A percentile compares a stretch with the other conserved stretches of the same genome.
Conservation (phyloP, 2,888 invertebrate genomes). For the Sinohyriopsis cumingii region DNA sequence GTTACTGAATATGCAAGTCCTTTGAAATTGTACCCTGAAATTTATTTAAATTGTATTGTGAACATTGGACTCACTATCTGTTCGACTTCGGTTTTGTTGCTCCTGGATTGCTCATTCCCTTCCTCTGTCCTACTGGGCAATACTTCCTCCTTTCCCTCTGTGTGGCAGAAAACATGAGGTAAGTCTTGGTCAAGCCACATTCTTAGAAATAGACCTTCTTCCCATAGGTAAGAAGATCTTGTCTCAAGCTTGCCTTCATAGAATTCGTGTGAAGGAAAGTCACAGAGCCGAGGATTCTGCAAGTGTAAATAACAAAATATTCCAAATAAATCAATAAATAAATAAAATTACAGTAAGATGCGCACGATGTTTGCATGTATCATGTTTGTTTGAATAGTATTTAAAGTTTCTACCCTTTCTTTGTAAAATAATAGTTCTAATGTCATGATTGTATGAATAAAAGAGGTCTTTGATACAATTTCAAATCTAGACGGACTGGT, state of each 20-base stretch:
- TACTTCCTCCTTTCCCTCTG: constrained; percentile 42
- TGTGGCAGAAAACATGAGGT: constrained; percentile 42
- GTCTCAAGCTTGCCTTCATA: constrained; percentile 35
- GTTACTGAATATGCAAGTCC: not conserved
- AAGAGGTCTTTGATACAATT: too few relatives aligned
- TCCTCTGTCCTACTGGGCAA: constrained; percentile 38
- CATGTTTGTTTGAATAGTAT: too few relatives aligned
- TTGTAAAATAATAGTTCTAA: too few relatives aligned
- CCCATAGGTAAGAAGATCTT: constrained; percentile 4
- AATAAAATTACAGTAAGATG: too few relatives aligned
- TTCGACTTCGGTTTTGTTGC: constrained; percentile 41
- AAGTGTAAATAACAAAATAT: not conserved
- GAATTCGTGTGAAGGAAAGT: constrained; percentile 50
- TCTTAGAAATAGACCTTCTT: constrained; percentile 3
- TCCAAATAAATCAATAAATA: too few relatives aligned
- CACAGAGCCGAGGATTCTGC: constrained; percentile 46
- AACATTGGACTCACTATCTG: constrained; percentile 36
- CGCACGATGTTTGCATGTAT: too few relatives aligned
- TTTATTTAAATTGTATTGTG: not conserved
- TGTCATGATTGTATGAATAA: too few relatives aligned
- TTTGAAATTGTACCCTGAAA: not conserved
- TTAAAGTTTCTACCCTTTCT: too few relatives aligned
- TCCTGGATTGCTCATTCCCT: constrained; percentile 44
- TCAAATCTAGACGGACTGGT: too few relatives aligned
- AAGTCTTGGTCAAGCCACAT: constrained; percentile 2